Evolutionary conservation across 2,113 vertebrate genomes (phyloP), one percentile per base, ranked within the genome.

Genomic region (Scopus umbretta): DNA sequence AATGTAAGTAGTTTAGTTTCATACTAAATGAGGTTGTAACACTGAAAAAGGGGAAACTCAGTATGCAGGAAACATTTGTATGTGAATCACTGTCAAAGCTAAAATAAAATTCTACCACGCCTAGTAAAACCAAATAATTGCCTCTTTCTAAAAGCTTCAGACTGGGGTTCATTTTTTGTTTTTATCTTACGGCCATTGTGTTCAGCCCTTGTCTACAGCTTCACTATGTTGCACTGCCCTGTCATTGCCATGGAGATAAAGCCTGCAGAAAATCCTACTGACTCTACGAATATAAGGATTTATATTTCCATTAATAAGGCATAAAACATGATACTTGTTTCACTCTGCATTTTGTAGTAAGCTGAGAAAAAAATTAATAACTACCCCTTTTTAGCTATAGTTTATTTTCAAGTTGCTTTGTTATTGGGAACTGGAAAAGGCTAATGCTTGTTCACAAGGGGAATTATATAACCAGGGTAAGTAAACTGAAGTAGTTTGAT

Each of bases 211-310:
- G 21, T 50, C 55, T 94, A 27, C 72, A 92, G 85, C 71, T 76
- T 91, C 34, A 4, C 47, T 80, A 23, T 40, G 40, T 68, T 87
- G 36, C 61, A 55, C 59, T 88, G 52, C 5, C 9, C 62, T 94
- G 74, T 38, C 86, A 97, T 96, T 97, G 92, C 95, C 96, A 96
- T 97, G 97, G 94, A 95, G 93, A 97, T 96, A 88, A 95, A 84
- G 66, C 86, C 91, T 85, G 25, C 90, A 95, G 70, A 86, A 94
- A 96, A 91, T 91, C 2, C 4, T 87, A 49, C 52, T 67, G 67
- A 72, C 78, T 96, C 55, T 19, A 11, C 10, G 42, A 85, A 75
- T 74, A 85, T 43, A 83, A 88, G 50, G 86, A 73, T 94, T 96
- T 95, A 56, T 71, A 74, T 92, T 95, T 93, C 75, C 75, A 65